A percentile compares a stretch with the other conserved stretches of the same genome.
phyloP scores from a whole-genome alignment of 1,140 invertebrate species.

The Procambarus virginalis region DNA sequence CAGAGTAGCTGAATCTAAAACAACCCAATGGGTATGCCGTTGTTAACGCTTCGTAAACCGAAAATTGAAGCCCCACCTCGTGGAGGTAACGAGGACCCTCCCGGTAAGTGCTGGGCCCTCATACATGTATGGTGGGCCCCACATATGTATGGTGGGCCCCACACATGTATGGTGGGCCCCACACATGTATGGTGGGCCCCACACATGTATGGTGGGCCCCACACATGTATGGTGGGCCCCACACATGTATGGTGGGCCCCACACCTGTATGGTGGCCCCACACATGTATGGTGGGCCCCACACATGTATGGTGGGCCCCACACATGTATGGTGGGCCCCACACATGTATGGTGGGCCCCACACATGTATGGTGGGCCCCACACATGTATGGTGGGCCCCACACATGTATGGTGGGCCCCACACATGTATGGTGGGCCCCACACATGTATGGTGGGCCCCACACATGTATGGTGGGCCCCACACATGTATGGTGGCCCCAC shows the following conservation, averaged over 20 bases:
- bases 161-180: no score
- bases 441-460: not conserved
- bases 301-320: no score
- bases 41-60: not conserved
- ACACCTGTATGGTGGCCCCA: no score
- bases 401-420: not conserved
- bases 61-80: not conserved
- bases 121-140: no score
- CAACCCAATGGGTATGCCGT: not conserved
- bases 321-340: not conserved
- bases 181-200: not conserved
- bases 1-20: no score
- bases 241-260: no score
- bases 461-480: no score
- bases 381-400: no score
- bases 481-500: no score
- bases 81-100: not conserved
- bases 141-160: not conserved
- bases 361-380: not conserved
- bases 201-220: no score
- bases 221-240: not conserved
- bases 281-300: not conserved
- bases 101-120: not conserved
- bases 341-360: no score
- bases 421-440: no score